Percentiles rank a stretch among this genome's conserved stretches.
These are phyloP conservation scores for Frieseomelitta varia DNA, from an alignment of 1,140 invertebrate genomes.

Conservation along the genomic window DNA sequence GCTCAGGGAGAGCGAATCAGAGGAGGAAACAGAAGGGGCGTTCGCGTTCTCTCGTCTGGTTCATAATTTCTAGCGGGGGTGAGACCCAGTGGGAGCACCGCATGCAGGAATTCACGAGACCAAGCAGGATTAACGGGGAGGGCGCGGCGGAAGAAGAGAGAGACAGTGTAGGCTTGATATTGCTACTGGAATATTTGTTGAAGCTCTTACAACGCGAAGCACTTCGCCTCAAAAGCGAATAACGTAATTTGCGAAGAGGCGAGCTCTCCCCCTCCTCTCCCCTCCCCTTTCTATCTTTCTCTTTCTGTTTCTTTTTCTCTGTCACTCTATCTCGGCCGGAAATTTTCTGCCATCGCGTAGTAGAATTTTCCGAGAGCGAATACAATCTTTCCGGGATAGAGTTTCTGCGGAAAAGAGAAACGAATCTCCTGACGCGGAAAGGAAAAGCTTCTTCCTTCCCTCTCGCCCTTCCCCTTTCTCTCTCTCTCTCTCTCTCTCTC, in stretches of 20 bases:
- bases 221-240: constrained; percentile 55
- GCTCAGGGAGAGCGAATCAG: background rate
- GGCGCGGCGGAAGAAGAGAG: background rate
- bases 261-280: background rate
- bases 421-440: background rate
- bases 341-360: constrained; percentile 36
- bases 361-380: constrained; percentile 23
- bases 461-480: background rate
- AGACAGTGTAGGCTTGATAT: constrained; percentile 42
- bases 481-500: no score
- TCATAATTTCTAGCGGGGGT: constrained; percentile 37
- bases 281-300: background rate
- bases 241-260: constrained; percentile 50
- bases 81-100: constrained; percentile 28
- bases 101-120: constrained; percentile 50
- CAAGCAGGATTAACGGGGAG: constrained; percentile 45
- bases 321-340: background rate
- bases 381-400: constrained; percentile 15
- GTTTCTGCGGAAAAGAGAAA: constrained; percentile 2
- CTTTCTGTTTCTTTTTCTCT: background rate
- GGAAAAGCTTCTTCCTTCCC: background rate
- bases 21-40: background rate
- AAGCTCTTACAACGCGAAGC: constrained; percentile 51
- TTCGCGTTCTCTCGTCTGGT: constrained; percentile 44
- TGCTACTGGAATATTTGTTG: constrained; percentile 56